Conservation (phyloP, 2,888 invertebrate species). For the Pandemis cinnamomeana region DNA sequence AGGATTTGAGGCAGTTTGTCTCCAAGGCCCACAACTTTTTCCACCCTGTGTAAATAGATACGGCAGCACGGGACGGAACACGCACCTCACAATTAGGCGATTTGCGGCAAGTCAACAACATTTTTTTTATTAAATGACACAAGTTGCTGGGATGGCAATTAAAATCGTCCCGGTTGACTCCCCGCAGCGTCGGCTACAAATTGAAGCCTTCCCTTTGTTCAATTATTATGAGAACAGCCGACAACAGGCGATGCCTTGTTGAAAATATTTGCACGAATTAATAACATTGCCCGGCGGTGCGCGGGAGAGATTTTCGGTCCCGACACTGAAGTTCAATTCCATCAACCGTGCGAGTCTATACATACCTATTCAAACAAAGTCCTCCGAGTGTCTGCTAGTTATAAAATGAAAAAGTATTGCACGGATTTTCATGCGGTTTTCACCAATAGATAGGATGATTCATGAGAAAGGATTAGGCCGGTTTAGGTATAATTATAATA, state of each 20-base stretch:
- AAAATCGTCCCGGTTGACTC: slow-evolving; percentile 6
- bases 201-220: slow-evolving; percentile 27
- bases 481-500: too few relatives aligned
- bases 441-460: too few relatives aligned
- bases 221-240: slow-evolving; percentile 6
- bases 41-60: background rate
- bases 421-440: too few relatives aligned
- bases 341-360: background rate
- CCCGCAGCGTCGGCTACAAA: slow-evolving; percentile 1
- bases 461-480: too few relatives aligned
- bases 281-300: background rate
- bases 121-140: background rate
- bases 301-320: background rate
- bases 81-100: background rate
- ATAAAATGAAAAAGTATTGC: too few relatives aligned
- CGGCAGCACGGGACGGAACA: background rate
- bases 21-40: too few relatives aligned
- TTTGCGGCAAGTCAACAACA: background rate
- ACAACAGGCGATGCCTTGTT: slow-evolving; percentile 5
- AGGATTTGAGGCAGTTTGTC: too few relatives aligned
- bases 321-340: too few relatives aligned
- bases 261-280: slow-evolving; percentile 12
- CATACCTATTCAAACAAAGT: too few relatives aligned
- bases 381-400: too few relatives aligned
- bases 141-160: slow-evolving; percentile 7